Base-by-base conservation (phyloP, 1,140 invertebrate species). In the Musca vetustissima region DNA sequence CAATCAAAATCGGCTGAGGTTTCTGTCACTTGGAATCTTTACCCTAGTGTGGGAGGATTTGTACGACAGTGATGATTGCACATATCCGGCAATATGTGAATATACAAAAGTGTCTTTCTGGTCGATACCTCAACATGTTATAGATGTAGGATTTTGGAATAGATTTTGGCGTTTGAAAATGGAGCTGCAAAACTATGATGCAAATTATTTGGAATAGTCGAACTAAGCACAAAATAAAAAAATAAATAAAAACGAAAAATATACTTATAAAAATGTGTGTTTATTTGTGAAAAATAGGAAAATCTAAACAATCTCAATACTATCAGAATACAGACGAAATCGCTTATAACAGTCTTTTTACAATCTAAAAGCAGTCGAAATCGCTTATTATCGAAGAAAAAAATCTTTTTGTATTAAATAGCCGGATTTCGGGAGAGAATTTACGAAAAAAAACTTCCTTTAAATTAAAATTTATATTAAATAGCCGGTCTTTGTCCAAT, bases 141-240 rank as follows among this genome's bases (percentile, higher is more conserved):
- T 94, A 25, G 94, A 96, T 80, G 78, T 95, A 69, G 93, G 94
- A 7, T 87, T 93, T 73, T 85, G 91, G 76, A 88, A 90, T 67
- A 85, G 85, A 67, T 95, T 91, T 90, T 90, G 89, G 87, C 84
- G 89, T 66, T 82, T 92, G 24, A 85, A 86, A 53, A 85, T 87
- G 72, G 89, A 89, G 78, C 93, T 93, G 87, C 84, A 81, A 57
- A 88, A 94, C 81, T 94, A 89, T 85, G 93, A 94, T 86, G 82
- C 93, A 11, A 93, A 93, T 83, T 84, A 80, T 72, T 74, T 80
- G 73, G 80, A 74, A 49, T 59, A 47, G n/a, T n/a, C n/a, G n/a
- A n/a, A 49, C 14, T 22, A n/a, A 21, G 50, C 19, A 11, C 11
- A 53, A 53, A 53, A 4, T 17, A 53, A 19, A 19, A 11, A 0